Percentiles rank a stretch among this genome's conserved stretches.
Evolutionary conservation across 2,888 invertebrate genomes (phyloP).

Genomic region (Drosophila cognata): DNA sequence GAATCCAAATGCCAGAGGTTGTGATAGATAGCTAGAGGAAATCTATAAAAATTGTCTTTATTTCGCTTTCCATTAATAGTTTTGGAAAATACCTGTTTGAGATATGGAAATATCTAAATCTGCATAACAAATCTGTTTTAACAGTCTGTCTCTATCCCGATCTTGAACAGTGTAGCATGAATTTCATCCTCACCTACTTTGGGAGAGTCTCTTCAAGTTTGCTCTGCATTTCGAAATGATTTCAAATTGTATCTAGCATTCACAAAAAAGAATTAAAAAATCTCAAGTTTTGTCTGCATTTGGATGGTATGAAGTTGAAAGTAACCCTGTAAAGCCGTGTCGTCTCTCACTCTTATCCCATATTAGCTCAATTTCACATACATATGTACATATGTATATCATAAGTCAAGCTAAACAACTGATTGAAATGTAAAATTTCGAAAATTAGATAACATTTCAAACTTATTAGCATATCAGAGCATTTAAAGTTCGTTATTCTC

Average conservation of each 20-base stretch:
- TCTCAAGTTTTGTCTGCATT: not conserved
- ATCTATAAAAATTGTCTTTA: not conserved
- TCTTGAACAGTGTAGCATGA: not conserved
- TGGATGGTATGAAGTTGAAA: not conserved
- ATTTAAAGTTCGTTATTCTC: constrained; percentile 10
- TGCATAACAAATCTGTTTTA: not conserved
- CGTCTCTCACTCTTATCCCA: not conserved
- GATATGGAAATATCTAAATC: not conserved
- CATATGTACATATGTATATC: not conserved
- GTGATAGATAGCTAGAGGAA: not conserved
- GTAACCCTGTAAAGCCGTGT: not conserved
- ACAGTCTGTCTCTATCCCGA: not conserved
- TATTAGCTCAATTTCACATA: not conserved
- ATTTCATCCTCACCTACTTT: not conserved
- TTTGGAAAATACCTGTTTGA: not conserved
- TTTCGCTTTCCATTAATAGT: not conserved
- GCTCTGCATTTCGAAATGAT: not conserved
- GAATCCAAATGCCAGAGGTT: not conserved
- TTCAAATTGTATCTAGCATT: no score
- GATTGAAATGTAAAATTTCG: not conserved
- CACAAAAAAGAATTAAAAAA: not conserved
- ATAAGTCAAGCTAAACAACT: not conserved
- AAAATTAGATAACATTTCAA: not conserved
- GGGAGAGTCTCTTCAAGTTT: not conserved
- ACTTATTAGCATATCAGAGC: constrained; percentile 13